Percentiles rank a stretch among this genome's conserved stretches.
These are phyloP conservation scores for Gyps fulvus DNA, from an alignment of 2,113 vertebrate genomes.

Conservation along the genomic window DNA sequence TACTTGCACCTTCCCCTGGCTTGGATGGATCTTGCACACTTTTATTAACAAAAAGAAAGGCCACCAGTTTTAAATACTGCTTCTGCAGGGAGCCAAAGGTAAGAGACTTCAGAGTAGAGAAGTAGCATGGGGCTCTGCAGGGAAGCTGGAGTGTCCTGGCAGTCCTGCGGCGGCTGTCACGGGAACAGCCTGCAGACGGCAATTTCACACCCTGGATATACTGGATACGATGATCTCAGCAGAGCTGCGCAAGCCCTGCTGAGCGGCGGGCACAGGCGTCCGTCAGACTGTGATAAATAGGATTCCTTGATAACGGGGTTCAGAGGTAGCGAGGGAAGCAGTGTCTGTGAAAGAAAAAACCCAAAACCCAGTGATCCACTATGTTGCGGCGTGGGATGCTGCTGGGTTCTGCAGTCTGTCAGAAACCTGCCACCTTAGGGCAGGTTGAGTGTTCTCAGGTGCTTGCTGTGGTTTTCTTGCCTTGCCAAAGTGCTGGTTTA, in stretches of 20 bases:
- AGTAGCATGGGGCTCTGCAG: not conserved
- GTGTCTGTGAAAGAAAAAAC: not conserved
- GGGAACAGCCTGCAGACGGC: not conserved
- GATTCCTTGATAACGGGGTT: not conserved
- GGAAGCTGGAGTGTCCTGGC: not conserved
- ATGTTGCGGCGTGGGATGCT: rapidly evolving
- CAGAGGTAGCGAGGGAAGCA: not conserved
- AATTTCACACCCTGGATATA: not conserved
- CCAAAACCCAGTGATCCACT: rapidly evolving
- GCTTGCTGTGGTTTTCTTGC: not conserved
- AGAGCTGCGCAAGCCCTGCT: not conserved
- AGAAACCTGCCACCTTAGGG: not conserved
- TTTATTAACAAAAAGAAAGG: not conserved
- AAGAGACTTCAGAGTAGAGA: not conserved
- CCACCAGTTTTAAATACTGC: rapidly evolving
- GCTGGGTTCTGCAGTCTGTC: not conserved
- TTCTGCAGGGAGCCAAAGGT: not conserved
- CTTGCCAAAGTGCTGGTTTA: not conserved
- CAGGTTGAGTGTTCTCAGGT: not conserved
- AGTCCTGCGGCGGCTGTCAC: not conserved
- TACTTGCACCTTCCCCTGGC: not conserved
- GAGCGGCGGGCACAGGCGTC: rapidly evolving
- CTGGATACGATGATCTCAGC: not conserved
- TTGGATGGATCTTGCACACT: rapidly evolving
- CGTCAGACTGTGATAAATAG: not conserved